These are phyloP conservation scores for Ornithoptera priamus DNA, from an alignment of 2,888 invertebrate genomes.

Conservation along the genomic window DNA sequence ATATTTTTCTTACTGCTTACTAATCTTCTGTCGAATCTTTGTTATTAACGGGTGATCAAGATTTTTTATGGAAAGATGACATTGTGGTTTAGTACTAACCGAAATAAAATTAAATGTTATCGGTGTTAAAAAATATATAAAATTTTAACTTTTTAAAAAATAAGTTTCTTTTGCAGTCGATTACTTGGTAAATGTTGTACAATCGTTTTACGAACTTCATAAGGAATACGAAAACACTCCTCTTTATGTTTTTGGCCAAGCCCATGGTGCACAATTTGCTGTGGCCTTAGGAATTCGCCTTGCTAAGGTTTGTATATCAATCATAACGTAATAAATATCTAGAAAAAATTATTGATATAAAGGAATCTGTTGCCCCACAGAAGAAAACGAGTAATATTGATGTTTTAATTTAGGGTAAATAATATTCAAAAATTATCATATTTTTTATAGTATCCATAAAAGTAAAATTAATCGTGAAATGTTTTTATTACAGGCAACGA, in stretches of 20 bases:
- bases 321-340: background rate
- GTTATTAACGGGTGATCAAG: background rate
- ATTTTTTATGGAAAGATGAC: background rate
- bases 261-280: slow-evolving; percentile 94
- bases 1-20: too few species aligned
- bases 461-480: background rate
- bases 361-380: background rate
- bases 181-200: slow-evolving; percentile 85
- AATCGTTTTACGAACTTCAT: slow-evolving; percentile 82
- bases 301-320: slow-evolving; percentile 54
- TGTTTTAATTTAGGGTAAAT: background rate
- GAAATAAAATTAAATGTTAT: too few species aligned
- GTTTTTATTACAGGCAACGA: slow-evolving; percentile 51
- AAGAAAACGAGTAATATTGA: background rate
- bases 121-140: too few species aligned
- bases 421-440: background rate
- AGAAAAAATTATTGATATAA: background rate
- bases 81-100: background rate
- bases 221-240: slow-evolving; percentile 84
- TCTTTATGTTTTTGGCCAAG: slow-evolving; percentile 91
- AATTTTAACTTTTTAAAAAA: background rate
- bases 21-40: too few species aligned
- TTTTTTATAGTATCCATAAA: too few species aligned
- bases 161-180: slow-evolving; percentile 67
- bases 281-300: slow-evolving; percentile 84